These are phyloP conservation scores for Hirundo rustica DNA, from an alignment of 2,797 vertebrate genomes.

Conservation along the genomic window DNA sequence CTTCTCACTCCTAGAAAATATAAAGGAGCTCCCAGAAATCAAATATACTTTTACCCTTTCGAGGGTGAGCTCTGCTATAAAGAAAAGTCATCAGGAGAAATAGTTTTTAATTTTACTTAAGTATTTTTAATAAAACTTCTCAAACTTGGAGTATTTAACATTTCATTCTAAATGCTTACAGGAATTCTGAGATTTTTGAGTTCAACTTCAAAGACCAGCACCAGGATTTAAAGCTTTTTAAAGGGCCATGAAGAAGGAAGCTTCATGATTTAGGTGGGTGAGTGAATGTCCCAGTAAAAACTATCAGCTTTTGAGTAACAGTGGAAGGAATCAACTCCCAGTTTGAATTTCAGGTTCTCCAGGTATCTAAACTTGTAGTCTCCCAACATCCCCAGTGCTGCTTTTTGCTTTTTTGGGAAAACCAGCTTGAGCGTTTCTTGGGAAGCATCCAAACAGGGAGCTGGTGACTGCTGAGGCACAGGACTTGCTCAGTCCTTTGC, in stretches of 20 bases:
- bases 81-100: background rate
- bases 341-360: background rate
- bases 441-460: background rate
- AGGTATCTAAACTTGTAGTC: background rate
- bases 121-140: background rate
- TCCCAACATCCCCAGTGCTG: background rate
- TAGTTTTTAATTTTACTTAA: background rate
- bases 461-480: background rate
- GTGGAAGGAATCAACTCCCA: background rate
- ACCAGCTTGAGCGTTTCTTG: fast-evolving
- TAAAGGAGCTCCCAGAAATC: background rate
- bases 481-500: background rate
- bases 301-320: background rate
- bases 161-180: background rate
- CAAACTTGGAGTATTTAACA: background rate
- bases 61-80: background rate
- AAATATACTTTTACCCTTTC: background rate
- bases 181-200: background rate
- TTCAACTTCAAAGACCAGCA: background rate
- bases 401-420: background rate
- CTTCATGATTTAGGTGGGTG: background rate
- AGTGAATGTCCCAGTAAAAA: background rate
- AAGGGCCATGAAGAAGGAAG: background rate
- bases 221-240: background rate
- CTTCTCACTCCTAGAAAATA: background rate